Conservation (phyloP, 2,888 invertebrate genomes). For the Eulithis testata region DNA sequence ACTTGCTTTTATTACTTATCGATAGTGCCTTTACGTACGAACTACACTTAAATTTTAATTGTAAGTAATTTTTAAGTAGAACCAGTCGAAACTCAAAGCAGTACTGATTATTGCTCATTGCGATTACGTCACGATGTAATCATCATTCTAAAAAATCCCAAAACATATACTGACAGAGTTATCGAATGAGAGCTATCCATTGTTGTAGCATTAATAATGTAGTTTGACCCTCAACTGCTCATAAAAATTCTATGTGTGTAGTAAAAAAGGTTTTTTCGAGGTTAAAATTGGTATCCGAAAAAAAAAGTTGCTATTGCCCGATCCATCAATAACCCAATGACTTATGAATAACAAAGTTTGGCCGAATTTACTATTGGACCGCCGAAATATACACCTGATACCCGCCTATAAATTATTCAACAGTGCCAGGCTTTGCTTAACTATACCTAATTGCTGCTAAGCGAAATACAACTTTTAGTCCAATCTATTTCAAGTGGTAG, state of each 20-base stretch:
- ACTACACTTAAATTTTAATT: neutral
- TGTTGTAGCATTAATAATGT: neutral
- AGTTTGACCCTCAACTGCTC: conserved; percentile 8
- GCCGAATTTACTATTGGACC: conserved; percentile 34
- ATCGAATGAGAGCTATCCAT: neutral
- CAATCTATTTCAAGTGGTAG: too few species aligned
- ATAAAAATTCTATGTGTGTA: conserved; percentile 6
- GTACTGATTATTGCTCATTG: too few species aligned
- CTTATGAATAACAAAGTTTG: conserved; percentile 40
- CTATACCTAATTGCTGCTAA: neutral
- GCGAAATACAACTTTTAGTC: too few species aligned
- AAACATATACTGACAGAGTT: neutral
- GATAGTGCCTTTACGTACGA: neutral
- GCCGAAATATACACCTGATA: conserved; percentile 52
- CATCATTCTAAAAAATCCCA: neutral
- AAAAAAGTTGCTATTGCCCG: conserved; percentile 34
- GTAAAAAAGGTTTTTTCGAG: conserved; percentile 7
- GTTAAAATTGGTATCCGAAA: conserved; percentile 17
- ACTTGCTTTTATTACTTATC: neutral
- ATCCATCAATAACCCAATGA: conserved; percentile 37
- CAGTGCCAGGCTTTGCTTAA: conserved; percentile 4
- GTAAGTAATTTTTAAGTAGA: too few species aligned
- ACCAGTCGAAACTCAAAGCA: too few species aligned
- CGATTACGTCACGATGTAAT: too few species aligned
- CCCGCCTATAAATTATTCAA: conserved; percentile 52